Evolutionary conservation across 2,797 vertebrate species (phyloP), one percentile per base, ranked within the genome.

Genomic region (Synaphobranchus kaupii): DNA sequence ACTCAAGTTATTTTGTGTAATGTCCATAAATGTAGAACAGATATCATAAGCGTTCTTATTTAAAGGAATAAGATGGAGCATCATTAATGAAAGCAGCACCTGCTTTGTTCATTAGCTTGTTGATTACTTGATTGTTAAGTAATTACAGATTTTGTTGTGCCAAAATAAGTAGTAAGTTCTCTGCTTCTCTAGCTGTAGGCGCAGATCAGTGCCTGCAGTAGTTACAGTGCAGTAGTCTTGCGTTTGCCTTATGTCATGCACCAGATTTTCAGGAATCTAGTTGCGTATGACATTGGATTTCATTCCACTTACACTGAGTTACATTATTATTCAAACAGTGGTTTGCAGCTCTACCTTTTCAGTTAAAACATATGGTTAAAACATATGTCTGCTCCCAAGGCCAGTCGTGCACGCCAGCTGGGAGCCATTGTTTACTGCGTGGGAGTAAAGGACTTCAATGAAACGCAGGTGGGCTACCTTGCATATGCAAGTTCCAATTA

Each of bases 381-480:
- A 25, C 1, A 63, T 4, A 15, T 34, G n/a, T 71, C 5, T 25
- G 12, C 50, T 9, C 73, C 56, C 52, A 93, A 99, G 99, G 99
- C 98, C 0, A 96, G 97, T 90, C 95, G 98, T 86, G 98, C 99
- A 0, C 96, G 99, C 0, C 97, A 98, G 89, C 90, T 99, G 47
- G 99, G 99, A 20, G 98, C 98, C 4, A 98, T 98, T 0, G 98
- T 99, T 0, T 99, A 99, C 89, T 99, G 98, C 66, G 98, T 99
- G 0, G 99, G 99, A 1, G 98, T 99, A 39, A 99, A 99, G 86
- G 99, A 99, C 94, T 99, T 99, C 93, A 99, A 99, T 82, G 98
- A 99, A 95, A 99, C 98, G 1, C 99, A 99, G 97, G 98, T 99
- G 93, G 89, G 90, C n/a, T 50, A 66, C 22, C 60, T 66, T n/a